These are phyloP conservation scores for Elachura formosa DNA, from an alignment of 2,113 vertebrate genomes.

Conservation along the genomic window DNA sequence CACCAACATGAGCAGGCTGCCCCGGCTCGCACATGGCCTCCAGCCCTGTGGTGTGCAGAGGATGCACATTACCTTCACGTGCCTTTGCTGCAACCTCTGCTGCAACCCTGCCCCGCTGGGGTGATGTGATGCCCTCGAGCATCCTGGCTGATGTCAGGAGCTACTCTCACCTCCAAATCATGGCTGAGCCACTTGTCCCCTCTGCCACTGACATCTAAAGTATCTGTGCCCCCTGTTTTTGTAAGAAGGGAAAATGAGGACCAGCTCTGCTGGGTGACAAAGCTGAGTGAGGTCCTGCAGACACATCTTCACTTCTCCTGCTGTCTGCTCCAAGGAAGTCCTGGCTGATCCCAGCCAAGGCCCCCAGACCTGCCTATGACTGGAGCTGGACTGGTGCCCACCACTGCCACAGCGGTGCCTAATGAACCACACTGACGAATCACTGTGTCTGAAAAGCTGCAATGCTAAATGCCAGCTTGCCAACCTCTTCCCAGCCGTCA, in stretches of 20 bases:
- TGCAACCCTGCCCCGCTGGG: neutral
- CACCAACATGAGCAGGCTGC: neutral
- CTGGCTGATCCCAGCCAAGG: neutral
- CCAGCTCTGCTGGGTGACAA: neutral
- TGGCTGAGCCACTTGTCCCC: neutral
- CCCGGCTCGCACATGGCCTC: neutral
- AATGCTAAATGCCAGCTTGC: constrained; percentile 17
- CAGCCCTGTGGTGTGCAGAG: neutral
- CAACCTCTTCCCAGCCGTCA: constrained; percentile 10
- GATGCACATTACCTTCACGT: neutral
- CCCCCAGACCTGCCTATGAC: neutral
- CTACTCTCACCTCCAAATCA: neutral
- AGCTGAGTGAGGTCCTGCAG: neutral
- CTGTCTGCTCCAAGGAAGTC: neutral
- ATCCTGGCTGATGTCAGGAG: neutral
- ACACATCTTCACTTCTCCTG: neutral
- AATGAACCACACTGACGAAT: neutral
- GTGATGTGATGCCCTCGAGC: rapidly evolving
- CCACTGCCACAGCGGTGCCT: neutral
- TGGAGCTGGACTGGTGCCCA: neutral
- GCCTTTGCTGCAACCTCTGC: neutral
- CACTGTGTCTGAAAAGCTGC: neutral
- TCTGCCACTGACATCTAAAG: neutral
- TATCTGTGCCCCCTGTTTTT: neutral
- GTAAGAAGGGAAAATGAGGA: neutral